These are phyloP conservation scores for Cordilura impudica DNA, from an alignment of 2,888 invertebrate genomes.

Conservation along the genomic window DNA sequence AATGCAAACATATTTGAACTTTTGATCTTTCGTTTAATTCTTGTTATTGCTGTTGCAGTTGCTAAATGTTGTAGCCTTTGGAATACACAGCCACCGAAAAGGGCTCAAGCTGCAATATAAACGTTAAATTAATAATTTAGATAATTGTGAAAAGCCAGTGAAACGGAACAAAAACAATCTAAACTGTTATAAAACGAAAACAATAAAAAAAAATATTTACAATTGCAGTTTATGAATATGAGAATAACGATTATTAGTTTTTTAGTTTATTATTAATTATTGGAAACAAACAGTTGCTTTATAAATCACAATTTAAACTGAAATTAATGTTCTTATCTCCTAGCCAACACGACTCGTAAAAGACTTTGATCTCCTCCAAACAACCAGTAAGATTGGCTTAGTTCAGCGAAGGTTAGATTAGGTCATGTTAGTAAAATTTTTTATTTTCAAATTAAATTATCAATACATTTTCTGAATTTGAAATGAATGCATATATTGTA, in stretches of 20 bases:
- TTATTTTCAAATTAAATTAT: no score
- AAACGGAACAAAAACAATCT: slow-evolving; percentile 10
- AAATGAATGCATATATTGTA: no score
- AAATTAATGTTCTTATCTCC: no score
- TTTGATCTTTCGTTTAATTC: slow-evolving; percentile 2
- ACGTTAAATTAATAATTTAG: slow-evolving; percentile 7
- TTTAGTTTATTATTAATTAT: no score
- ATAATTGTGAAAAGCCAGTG: neutral
- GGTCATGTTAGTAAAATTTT: no score
- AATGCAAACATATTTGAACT: slow-evolving; percentile 32
- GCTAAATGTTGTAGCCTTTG: neutral
- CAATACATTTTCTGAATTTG: no score
- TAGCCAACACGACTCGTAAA: no score
- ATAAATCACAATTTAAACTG: no score
- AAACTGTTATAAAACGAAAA: slow-evolving; percentile 3
- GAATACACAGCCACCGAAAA: neutral
- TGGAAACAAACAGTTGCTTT: no score
- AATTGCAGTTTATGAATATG: neutral
- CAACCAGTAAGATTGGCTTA: no score
- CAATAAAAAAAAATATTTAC: neutral
- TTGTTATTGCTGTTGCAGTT: neutral
- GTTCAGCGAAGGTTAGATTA: no score
- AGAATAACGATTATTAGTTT: neutral
- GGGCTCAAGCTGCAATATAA: neutral
- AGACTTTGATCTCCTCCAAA: no score